A percentile compares a stretch with the other conserved stretches of the same genome.
These are phyloP conservation scores for Serranus cabrilla DNA, from an alignment of 2,797 vertebrate species.

Conservation along the genomic window DNA sequence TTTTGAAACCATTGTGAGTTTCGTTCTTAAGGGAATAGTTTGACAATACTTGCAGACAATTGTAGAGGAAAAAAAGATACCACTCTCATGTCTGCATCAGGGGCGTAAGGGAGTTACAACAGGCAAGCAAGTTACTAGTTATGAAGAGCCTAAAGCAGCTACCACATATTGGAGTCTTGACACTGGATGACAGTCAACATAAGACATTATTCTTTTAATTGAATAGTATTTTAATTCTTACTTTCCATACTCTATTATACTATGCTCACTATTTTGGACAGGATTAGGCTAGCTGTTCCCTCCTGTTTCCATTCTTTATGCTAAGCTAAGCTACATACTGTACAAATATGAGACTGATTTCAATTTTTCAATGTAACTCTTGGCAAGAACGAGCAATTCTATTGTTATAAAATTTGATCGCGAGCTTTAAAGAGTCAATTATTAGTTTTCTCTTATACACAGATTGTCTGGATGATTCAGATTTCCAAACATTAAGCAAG, in stretches of 20 bases:
- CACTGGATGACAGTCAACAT: no score
- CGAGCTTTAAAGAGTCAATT: neutral
- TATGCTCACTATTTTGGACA: neutral
- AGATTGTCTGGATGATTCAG: neutral
- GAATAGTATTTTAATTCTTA: no score
- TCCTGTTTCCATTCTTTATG: neutral
- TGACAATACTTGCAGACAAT: no score
- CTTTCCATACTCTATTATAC: no score
- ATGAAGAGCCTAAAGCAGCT: no score
- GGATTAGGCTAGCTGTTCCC: neutral
- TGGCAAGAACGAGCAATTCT: neutral
- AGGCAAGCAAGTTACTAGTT: no score
- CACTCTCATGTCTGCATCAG: no score
- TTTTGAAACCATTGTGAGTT: neutral
- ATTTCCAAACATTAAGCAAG: neutral
- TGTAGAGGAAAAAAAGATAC: no score
- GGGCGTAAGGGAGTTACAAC: no score
- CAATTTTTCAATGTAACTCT: neutral
- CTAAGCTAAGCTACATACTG: neutral
- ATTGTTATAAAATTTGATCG: neutral
- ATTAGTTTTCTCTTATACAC: neutral
- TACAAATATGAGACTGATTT: neutral
- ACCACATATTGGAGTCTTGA: no score
- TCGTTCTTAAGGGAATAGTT: no score
- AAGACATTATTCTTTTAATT: no score